Base-by-base conservation (phyloP, 2,113 vertebrate species). In the Malurus cyaneus region DNA sequence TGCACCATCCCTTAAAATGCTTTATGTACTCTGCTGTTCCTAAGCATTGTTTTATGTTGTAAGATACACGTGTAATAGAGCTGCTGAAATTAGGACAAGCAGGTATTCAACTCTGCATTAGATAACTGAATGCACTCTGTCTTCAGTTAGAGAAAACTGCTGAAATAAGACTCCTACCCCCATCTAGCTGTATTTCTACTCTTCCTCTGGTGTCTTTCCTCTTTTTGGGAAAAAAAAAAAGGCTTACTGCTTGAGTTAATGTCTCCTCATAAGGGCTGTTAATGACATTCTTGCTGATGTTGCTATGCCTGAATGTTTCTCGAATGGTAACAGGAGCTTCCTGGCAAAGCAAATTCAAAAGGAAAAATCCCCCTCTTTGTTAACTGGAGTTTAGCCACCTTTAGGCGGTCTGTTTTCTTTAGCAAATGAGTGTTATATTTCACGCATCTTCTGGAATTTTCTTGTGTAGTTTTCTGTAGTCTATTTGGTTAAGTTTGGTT, bases 311-410 rank as follows among this genome's bases (percentile, higher is more conserved):
- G 73, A 93, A 80, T 89, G 83, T 90, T 94, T 74, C 88, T 86
- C 25, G n/a, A 93, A 88, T 86, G 83, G 94, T 95, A 96, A 94
- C 86, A 88, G 83, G 92, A 94, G 91, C 93, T 95, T 97, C 94
- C 69, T 91, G 86, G 84, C 95, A 91, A 91, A 91, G 53, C 70
- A 53, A 65, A 96, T 94, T 93, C 74, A 82, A 94, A 96, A 95
- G 93, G 62, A 93, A 91, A 93, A 94, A 94, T 93, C 70, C 73
- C n/a, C 25, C 5, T 84, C 91, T 94, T 97, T 95, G 89, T 93
- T 93, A 93, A 31, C 50, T 77, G 65, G 39, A 86, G 73, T 95
- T 89, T 85, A 89, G 53, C 29, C 26, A 65, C 71, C 73, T 95
- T 85, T 65, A 57, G 81, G 89, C 81, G 62, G 50, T 52, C 24